Conservation (phyloP, 1,140 invertebrate genomes). For the Lamellibrachia luymesi region DNA sequence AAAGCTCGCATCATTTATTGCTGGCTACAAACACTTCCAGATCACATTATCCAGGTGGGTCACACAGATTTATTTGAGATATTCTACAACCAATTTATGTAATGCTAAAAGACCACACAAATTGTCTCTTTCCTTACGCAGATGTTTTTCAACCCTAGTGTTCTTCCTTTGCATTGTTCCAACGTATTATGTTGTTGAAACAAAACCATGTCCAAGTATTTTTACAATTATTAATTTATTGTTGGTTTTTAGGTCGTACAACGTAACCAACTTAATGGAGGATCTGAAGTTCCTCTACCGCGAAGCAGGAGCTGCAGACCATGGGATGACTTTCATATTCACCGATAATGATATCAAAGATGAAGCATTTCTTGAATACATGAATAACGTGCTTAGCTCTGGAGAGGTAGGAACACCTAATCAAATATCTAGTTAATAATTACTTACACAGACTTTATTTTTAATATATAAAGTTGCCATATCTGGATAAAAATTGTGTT, state of each 20-base stretch:
- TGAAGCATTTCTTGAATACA: conserved; percentile 56
- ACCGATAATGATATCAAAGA: conserved; percentile 62
- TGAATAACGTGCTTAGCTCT: conserved; percentile 58
- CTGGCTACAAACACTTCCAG: conserved; percentile 95
- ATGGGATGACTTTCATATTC: conserved; percentile 96
- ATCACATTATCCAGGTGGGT: conserved; percentile 83
- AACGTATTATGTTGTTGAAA: background rate
- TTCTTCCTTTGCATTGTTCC: background rate
- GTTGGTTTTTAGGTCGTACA: conserved; percentile 63
- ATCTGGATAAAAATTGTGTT: too few relatives aligned
- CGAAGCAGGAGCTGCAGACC: conserved; percentile 86
- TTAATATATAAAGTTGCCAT: too few relatives aligned
- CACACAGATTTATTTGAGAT: background rate
- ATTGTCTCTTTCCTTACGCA: background rate
- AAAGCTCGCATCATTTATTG: conserved; percentile 93
- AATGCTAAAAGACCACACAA: background rate
- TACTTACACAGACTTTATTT: background rate
- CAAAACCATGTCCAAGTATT: background rate
- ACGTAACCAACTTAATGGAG: conserved; percentile 92
- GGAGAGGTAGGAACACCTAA: conserved; percentile 47
- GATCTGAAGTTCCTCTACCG: conserved; percentile 90
- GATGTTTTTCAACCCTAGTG: background rate
- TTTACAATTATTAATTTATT: background rate
- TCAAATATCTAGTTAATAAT: background rate
- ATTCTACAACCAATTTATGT: background rate